These are phyloP conservation scores for Stenodera caucasica DNA, from an alignment of 2,888 invertebrate species.

Conservation along the genomic window DNA sequence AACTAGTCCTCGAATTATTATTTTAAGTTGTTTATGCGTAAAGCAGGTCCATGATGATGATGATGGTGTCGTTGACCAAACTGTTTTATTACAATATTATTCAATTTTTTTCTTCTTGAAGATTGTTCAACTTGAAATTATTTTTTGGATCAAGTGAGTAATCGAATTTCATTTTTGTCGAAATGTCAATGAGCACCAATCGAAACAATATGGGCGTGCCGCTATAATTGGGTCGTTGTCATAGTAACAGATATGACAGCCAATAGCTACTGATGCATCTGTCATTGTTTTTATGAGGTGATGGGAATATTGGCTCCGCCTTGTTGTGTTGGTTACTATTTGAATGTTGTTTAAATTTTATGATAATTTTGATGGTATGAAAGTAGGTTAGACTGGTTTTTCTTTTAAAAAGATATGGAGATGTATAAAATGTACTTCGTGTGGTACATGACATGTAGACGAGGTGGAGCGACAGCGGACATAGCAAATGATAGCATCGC, in stretches of 20 bases:
- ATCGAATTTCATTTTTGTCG: no score
- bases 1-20: conserved; percentile 26
- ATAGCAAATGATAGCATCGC: conserved; percentile 52
- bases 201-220: no score
- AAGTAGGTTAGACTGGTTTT: conserved; percentile 26
- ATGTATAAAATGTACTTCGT: conserved; percentile 44
- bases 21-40: conserved; percentile 29
- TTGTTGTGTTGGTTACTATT: no score
- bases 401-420: conserved; percentile 41
- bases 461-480: conserved; percentile 51
- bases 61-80: conserved; percentile 21
- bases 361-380: conserved; percentile 1
- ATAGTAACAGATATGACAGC: no score
- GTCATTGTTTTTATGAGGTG: no score
- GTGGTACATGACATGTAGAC: conserved; percentile 50
- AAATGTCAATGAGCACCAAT: no score
- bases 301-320: no score
- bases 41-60: conserved; percentile 17
- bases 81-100: conserved; percentile 9
- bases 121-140: no score
- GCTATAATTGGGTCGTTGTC: no score
- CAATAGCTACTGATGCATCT: no score
- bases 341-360: no score
- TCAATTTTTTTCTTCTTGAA: conserved; percentile 11
- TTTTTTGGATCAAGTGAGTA: no score